Evolutionary conservation across 2,797 vertebrate genomes (phyloP), one percentile per base, ranked within the genome.

Genomic region (Aeoliscus strigatus): DNA sequence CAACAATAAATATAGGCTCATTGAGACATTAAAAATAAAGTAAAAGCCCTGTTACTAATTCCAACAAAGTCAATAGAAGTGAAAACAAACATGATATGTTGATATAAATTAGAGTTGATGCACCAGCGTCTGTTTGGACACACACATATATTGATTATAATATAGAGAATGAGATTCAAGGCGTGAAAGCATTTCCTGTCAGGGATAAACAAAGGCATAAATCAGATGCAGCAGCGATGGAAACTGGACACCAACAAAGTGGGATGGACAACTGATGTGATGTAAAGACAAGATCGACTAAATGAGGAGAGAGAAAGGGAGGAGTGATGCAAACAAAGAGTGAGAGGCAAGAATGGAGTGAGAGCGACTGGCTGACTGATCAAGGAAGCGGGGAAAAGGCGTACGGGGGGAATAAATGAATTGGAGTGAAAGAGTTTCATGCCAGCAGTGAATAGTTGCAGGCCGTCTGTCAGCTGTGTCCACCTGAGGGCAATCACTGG

Each of bases 171-270:
- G n/a, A n/a, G 52, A 61, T 47, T 47, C 29, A 63, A 45, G 38
- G 34, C 48, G 34, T 48, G 47, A 61, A 43, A 34, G 21, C 29
- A 54, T 58, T 48, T 54, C 39, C 37, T 62, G 55, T 66, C 57
- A 68, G 30, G 37, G 21, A 49, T 4, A n/a, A 44, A 39, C 31
- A 18, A 38, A 10, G 11, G 25, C 13, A 18, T 34, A 53, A 53
- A 59, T 60, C 37, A 25, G 39, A 61, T 41, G 40, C 10, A 6
- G 9, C 6, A 44, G 35, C 16, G 3, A 30, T 27, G 29, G n/a
- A 26, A 29, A 48, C 33, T 12, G 11, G 16, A 40, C 35, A 50
- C 9, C 5, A 16, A 38, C 10, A 51, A 16, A 32, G n/a, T 13
- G 15, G 23, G 15, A 10, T 13, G 15, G 14, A 27, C 23, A 24